A percentile compares a stretch with the other conserved stretches of the same genome.
phyloP scores from a whole-genome alignment of 2,113 vertebrate genomes.

The Eretmochelys imbricata region DNA sequence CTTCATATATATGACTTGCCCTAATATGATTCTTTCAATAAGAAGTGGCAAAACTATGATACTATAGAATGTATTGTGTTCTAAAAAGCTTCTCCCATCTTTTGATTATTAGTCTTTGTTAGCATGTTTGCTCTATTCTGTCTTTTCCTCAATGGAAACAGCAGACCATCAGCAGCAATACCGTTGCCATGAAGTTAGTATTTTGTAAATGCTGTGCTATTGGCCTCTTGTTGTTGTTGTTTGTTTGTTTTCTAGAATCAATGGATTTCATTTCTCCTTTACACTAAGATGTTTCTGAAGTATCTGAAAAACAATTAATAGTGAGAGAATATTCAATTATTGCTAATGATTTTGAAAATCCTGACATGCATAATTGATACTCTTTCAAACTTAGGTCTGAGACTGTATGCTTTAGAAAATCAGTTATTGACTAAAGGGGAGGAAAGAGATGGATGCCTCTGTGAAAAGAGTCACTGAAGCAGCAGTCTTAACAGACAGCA shows the following conservation, averaged over 20 bases:
- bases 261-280: background rate
- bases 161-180: background rate
- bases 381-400: constrained; percentile 13
- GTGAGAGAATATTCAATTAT: background rate
- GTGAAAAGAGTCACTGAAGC: background rate
- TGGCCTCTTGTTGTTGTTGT: background rate
- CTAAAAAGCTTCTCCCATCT: background rate
- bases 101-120: background rate
- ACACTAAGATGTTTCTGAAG: background rate
- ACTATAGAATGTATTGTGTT: background rate
- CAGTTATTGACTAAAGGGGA: constrained; percentile 12
- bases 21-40: background rate
- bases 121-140: background rate
- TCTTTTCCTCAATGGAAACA: background rate
- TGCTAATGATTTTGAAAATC: constrained; percentile 27
- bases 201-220: background rate
- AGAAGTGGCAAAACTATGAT: background rate
- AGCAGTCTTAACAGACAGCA: background rate
- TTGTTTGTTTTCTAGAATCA: background rate
- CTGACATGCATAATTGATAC: background rate
- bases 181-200: background rate
- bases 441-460: background rate
- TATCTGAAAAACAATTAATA: background rate
- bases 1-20: background rate
- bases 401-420: constrained; percentile 18